Evolutionary conservation across 1,140 invertebrate genomes (phyloP).

Genomic region (Apis laboriosa): DNA sequence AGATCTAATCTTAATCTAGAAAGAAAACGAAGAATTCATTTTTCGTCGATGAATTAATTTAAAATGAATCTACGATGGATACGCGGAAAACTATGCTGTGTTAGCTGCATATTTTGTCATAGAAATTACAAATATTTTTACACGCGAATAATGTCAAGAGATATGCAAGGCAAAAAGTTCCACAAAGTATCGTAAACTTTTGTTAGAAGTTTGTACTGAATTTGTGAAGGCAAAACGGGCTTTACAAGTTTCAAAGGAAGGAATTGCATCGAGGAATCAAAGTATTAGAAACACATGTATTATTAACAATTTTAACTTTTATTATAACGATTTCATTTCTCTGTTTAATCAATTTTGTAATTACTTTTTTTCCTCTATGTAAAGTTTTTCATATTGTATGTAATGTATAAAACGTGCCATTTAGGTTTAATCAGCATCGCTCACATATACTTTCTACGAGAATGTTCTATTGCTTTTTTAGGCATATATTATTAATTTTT

Average conservation of each 20-base stretch:
- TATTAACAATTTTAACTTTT: constrained; percentile 60
- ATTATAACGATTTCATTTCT: constrained; percentile 30
- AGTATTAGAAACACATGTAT: constrained; percentile 71
- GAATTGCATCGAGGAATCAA: constrained; percentile 53
- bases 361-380: constrained; percentile 41
- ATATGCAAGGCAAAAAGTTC: constrained; percentile 59
- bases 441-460: constrained; percentile 8
- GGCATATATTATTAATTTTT: constrained; percentile 12
- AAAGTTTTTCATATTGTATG: constrained; percentile 52
- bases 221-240: neutral
- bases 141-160: constrained; percentile 56
- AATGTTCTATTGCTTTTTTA: constrained; percentile 26
- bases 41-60: constrained; percentile 29
- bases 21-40: neutral
- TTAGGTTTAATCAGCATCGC: constrained; percentile 64
- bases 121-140: constrained; percentile 75
- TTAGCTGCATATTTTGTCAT: constrained; percentile 62
- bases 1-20: no score
- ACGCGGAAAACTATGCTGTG: constrained; percentile 39
- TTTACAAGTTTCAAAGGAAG: constrained; percentile 15
- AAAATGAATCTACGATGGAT: constrained; percentile 38
- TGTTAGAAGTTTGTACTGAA: neutral
- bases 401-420: constrained; percentile 73
- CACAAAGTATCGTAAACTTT: constrained; percentile 48
- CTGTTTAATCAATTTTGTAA: constrained; percentile 39